Evolutionary conservation across 1,140 invertebrate genomes (phyloP).

Genomic region (Pteromalus puparum): DNA sequence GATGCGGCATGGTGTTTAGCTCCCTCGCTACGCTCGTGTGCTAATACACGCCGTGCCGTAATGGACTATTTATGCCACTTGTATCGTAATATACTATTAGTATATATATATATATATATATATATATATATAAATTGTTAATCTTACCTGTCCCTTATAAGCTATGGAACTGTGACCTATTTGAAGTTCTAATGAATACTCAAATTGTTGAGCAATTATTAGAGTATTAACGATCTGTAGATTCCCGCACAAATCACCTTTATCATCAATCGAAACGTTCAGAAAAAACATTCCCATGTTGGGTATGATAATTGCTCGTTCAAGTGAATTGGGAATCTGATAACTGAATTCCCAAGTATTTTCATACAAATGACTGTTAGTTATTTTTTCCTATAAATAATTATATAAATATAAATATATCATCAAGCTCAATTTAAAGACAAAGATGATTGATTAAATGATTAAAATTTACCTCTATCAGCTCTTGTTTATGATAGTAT

Average conservation of each 20-base stretch:
- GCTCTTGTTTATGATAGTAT: constrained; percentile 53
- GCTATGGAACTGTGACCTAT: constrained; percentile 15
- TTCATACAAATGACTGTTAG: not conserved
- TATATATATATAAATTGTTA: not conserved
- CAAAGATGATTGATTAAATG: not conserved
- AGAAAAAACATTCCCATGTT: constrained; percentile 66
- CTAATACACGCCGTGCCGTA: too few species aligned
- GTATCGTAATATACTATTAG: too few species aligned
- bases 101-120: not conserved
- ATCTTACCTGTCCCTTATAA: constrained; percentile 53
- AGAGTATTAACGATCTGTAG: constrained; percentile 61
- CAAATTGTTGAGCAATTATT: constrained; percentile 55
- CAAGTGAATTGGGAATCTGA: constrained; percentile 22
- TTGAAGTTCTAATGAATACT: constrained; percentile 57
- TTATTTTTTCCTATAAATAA: constrained; percentile 12
- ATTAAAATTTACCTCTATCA: constrained; percentile 54
- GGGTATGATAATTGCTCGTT: constrained; percentile 57
- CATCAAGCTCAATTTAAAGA: not conserved
- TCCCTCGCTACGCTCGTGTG: too few species aligned
- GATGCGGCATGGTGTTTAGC: too few species aligned
- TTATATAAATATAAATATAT: constrained; percentile 19
- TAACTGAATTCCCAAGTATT: constrained; percentile 54
- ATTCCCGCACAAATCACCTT: constrained; percentile 53
- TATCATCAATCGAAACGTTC: constrained; percentile 51
- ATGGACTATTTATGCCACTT: too few species aligned